Conservation (phyloP, 2,113 vertebrate genomes). For the Gracilinanus agilis region DNA sequence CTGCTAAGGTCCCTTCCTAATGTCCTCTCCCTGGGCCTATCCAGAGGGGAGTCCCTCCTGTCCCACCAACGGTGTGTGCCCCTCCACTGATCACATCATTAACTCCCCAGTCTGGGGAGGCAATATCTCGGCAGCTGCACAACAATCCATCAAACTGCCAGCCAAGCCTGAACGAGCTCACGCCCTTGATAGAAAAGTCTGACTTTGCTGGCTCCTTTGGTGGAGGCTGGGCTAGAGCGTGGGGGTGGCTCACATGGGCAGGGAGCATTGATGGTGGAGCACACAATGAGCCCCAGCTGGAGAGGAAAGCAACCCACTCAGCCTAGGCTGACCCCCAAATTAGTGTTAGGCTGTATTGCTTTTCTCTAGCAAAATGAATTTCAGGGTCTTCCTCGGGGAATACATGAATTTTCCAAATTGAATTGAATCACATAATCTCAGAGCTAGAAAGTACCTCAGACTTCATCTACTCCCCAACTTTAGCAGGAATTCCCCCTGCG, state of each 20-base stretch:
- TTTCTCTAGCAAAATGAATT: not conserved
- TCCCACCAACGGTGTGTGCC: not conserved
- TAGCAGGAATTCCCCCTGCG: not conserved
- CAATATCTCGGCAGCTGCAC: not conserved
- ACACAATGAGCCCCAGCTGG: not conserved
- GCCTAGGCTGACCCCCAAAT: not conserved
- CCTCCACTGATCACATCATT: constrained; percentile 7
- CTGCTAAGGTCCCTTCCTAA: not conserved
- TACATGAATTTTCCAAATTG: not conserved
- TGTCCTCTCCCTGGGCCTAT: not conserved
- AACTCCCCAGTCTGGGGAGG: constrained; percentile 5
- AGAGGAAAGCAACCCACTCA: not conserved
- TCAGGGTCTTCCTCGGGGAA: not conserved
- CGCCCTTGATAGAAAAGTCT: not conserved
- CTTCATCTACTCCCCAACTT: not conserved
- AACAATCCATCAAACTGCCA: constrained; percentile 4
- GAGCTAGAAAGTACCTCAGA: not conserved
- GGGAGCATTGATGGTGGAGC: not conserved
- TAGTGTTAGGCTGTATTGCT: not conserved
- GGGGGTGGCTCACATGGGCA: not conserved
- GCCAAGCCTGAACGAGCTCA: not conserved
- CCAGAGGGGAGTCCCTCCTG: not conserved
- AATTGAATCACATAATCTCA: constrained; percentile 6
- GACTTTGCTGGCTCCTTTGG: constrained; percentile 3
- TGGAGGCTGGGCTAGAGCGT: not conserved